Conservation (phyloP, 2,888 invertebrate species). For the Lacanobia oleracea region DNA sequence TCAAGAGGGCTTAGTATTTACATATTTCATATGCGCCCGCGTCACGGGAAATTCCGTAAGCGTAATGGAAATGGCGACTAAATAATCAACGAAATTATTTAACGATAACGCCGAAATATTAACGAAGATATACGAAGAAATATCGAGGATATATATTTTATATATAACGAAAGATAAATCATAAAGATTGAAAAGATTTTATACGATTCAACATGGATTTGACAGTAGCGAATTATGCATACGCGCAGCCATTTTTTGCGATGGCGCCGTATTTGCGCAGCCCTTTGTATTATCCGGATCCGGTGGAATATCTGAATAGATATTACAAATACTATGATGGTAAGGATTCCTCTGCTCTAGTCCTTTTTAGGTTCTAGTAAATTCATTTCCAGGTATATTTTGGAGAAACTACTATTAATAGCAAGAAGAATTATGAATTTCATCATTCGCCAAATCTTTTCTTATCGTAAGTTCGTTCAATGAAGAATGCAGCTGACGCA, state of each 20-base stretch:
- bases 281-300: constrained; percentile 79
- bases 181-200: constrained; percentile 72
- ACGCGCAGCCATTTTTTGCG: constrained; percentile 74
- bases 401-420: neutral
- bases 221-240: constrained; percentile 74
- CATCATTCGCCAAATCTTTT: neutral
- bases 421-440: neutral
- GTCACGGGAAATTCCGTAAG: constrained; percentile 61
- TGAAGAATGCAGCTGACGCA: neutral
- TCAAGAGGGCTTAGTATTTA: constrained; percentile 56
- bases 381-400: neutral
- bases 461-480: neutral
- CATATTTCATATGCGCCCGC: constrained; percentile 33
- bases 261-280: constrained; percentile 78
- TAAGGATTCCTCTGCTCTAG: constrained; percentile 68
- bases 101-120: constrained; percentile 42
- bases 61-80: constrained; percentile 19
- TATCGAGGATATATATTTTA: constrained; percentile 35
- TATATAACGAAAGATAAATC: constrained; percentile 24
- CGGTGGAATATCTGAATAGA: constrained; percentile 77
- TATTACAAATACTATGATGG: constrained; percentile 86
- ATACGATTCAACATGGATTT: constrained; percentile 79
- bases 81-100: constrained; percentile 34
- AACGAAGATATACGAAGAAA: constrained; percentile 28
- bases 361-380: neutral